Evolutionary conservation across 2,113 vertebrate species (phyloP).

Genomic region (Prionailurus bengalensis): DNA sequence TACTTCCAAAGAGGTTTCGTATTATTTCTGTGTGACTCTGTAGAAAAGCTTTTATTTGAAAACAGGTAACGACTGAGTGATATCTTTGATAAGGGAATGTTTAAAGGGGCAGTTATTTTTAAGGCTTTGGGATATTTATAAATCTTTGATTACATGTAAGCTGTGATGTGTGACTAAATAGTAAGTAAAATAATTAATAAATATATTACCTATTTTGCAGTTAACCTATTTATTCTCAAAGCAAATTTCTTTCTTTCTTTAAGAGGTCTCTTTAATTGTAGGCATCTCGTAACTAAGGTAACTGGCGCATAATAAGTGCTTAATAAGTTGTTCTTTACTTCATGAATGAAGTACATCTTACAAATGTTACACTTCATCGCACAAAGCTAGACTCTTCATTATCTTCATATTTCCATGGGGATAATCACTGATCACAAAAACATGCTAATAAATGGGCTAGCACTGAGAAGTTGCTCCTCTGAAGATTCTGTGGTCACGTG

Average conservation of each 20-base stretch:
- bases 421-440: not conserved
- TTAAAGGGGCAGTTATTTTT: constrained; percentile 27
- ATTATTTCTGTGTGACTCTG: constrained; percentile 3
- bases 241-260: not conserved
- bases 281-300: not conserved
- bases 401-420: not conserved
- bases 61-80: not conserved
- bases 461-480: not conserved
- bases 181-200: not conserved
- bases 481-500: not conserved
- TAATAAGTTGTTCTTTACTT: not conserved
- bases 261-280: not conserved
- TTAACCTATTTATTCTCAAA: not conserved
- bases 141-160: not conserved
- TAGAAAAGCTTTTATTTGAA: constrained; percentile 33
- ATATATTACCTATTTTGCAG: not conserved
- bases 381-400: not conserved
- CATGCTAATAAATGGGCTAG: not conserved
- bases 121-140: constrained; percentile 3
- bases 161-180: not conserved
- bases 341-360: not conserved
- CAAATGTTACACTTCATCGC: not conserved
- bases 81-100: not conserved
- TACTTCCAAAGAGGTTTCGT: constrained; percentile 1
- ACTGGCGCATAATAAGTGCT: not conserved